Evolutionary conservation across 2,113 vertebrate species (phyloP), one percentile per base, ranked within the genome.

Genomic region (Trachemys scripta): DNA sequence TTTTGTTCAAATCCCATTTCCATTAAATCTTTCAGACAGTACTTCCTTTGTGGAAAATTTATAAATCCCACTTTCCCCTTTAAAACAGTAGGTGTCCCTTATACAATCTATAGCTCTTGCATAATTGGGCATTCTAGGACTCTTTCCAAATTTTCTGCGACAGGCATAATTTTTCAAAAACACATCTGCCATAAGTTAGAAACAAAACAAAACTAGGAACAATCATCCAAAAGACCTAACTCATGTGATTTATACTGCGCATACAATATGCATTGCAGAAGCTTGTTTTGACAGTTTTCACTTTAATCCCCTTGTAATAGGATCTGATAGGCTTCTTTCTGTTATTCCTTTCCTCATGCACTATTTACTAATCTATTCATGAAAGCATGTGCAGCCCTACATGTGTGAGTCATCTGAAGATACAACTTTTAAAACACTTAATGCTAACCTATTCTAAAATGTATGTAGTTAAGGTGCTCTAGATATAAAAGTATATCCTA

Each of bases 61-160:
- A 98, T 97, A 98, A 98, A 98, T 98, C 97, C 98, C 97, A 85
- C 54, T 93, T 94, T 97, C 89, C 96, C 87, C 84, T 97, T 98
- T 98, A 98, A 98, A 98, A 94, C 98, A 98, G 96, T 98, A 97
- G 97, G 98, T 98, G 95, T 97, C 92, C 92, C 94, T 97, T 96
- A 97, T 49, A 97, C 27, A 56, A 96, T 94, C 93, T 96, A 97
- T 98, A 98, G 98, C 56, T 98, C 98, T 98, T 96, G 62, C 92
- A 98, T 98, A 98, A 98, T 98, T 98, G 96, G 97, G 84, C 87
- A 97, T 94, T 92, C 95, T 96, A 98, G 98, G 97, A 98, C 35
- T 97, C 93, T 92, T 97, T 98, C 97, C 97, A 98, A 98, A 97
- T 97, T 97, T 98, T 94, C 62, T 90, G 56, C 90, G 97, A 97